Conservation (phyloP, 2,888 invertebrate genomes). For the Dione juno region DNA sequence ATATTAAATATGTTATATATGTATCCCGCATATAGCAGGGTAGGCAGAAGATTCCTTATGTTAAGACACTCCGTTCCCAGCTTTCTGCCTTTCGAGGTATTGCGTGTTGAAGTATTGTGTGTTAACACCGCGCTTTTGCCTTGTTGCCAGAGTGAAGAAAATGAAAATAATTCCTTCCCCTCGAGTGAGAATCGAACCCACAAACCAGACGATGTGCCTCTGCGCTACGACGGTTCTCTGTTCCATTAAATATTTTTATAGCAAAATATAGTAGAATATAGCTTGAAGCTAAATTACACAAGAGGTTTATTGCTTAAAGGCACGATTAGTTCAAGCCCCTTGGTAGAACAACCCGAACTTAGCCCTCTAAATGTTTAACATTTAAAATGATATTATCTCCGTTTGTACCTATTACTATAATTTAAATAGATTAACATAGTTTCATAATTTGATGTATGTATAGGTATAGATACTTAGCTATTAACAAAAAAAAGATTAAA, state of each 20-base stretch:
- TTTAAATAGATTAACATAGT: conserved; percentile 35
- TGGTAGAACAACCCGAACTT: conserved; percentile 38
- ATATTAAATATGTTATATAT: too few relatives aligned
- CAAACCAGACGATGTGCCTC: too few relatives aligned
- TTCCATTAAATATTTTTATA: not conserved
- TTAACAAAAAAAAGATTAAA: too few relatives aligned
- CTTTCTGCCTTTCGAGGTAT: too few relatives aligned
- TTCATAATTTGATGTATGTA: not conserved
- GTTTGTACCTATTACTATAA: conserved; percentile 28
- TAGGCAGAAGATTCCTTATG: too few relatives aligned
- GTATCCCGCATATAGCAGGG: too few relatives aligned
- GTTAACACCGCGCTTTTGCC: not conserved
- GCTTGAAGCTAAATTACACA: not conserved
- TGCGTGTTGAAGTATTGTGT: too few relatives aligned
- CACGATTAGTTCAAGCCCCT: conserved; percentile 33
- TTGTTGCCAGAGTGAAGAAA: not conserved
- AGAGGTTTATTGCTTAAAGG: conserved; percentile 9
- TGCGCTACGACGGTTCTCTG: too few relatives aligned
- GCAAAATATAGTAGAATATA: not conserved
- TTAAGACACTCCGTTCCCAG: too few relatives aligned
- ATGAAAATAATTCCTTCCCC: too few relatives aligned
- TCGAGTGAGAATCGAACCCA: too few relatives aligned
- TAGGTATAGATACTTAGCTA: not conserved
- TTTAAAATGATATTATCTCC: conserved; percentile 44
- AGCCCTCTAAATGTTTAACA: conserved; percentile 44